Evolutionary conservation across 1,140 invertebrate genomes (phyloP), one percentile per base, ranked within the genome.

Genomic region (Magallana angulata): DNA sequence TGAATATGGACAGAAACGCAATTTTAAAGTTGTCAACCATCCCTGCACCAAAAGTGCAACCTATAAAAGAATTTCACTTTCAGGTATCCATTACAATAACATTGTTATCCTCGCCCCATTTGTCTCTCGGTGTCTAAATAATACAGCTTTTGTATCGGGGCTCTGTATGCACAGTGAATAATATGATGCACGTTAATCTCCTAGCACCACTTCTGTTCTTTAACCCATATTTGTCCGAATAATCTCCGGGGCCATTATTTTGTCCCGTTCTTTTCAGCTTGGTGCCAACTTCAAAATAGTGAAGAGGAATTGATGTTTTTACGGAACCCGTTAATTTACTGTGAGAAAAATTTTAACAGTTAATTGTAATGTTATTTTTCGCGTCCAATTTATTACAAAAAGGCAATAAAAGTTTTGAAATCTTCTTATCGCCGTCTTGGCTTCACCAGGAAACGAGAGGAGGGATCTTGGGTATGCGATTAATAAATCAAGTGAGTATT

Each of bases 361-460:
- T 76, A 76, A 76, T 76, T 76, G 68, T 76, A 76, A 76, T 76
- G 68, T 76, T 76, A 76, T 76, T 76, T 76, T 76, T 76, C 68
- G 68, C 24, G 68, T 76, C 68, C 68, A 48, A 76, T 76, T 76
- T 76, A 76, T 76, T 76, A 76, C 24, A 30, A 30, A 30, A 24
- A 76, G 68, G 68, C 68, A 76, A 76, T 76, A 76, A 76, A 76
- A 76, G 68, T 76, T 76, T 76, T 76, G 68, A 76, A 76, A 76
- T 76, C 9, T 76, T 76, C 68, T 76, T 76, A 76, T 76, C 68
- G 68, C 68, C 68, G 68, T 76, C 36, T 76, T 76, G 68, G 68
- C 68, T 76, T 76, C 68, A 36, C 68, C 68, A 76, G 68, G 68
- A 76, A 30, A 76, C 68, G 68, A 30, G 68, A 30, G 68, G 8